These are phyloP conservation scores for Euglossa dilemma DNA, from an alignment of 1,140 invertebrate species.

Conservation along the genomic window DNA sequence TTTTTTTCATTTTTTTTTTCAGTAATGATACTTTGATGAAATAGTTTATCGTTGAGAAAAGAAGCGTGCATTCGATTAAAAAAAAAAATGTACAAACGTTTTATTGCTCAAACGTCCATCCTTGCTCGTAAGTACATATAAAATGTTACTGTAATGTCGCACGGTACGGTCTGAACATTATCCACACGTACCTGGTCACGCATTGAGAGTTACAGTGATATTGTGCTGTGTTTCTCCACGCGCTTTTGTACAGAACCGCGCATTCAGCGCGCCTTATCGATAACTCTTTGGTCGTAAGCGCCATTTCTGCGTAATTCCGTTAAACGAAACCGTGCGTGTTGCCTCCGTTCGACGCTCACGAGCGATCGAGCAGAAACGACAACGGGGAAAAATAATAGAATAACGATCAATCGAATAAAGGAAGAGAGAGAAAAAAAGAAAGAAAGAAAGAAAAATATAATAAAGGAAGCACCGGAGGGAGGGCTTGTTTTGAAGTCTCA, in stretches of 20 bases:
- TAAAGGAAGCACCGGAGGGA: slow-evolving; percentile 41
- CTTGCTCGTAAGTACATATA: slow-evolving; percentile 59
- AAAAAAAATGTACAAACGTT: slow-evolving; percentile 75
- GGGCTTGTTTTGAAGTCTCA: slow-evolving; percentile 36
- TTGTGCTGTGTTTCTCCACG: slow-evolving; percentile 18
- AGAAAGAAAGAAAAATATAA: slow-evolving; percentile 10
- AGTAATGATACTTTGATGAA: not conserved
- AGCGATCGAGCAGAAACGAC: slow-evolving; percentile 1
- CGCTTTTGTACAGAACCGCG: slow-evolving; percentile 62
- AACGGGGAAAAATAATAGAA: not conserved
- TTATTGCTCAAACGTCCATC: slow-evolving; percentile 71
- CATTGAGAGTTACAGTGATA: slow-evolving; percentile 18
- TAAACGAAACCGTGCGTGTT: slow-evolving; percentile 27
- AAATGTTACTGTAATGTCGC: slow-evolving; percentile 2
- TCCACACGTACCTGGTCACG: not conserved
- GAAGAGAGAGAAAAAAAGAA: slow-evolving; percentile 11
- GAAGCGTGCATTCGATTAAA: slow-evolving; percentile 40
- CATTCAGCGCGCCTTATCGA: slow-evolving; percentile 52
- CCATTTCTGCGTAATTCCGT: slow-evolving; percentile 54
- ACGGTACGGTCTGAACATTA: not conserved
- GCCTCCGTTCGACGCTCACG: not conserved
- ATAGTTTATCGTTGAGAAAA: not conserved
- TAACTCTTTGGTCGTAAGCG: slow-evolving; percentile 70
- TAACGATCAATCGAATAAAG: not conserved
- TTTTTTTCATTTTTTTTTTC: not conserved